Conservation (phyloP, 2,888 invertebrate genomes). For the Caenorhabditis sp. region DNA sequence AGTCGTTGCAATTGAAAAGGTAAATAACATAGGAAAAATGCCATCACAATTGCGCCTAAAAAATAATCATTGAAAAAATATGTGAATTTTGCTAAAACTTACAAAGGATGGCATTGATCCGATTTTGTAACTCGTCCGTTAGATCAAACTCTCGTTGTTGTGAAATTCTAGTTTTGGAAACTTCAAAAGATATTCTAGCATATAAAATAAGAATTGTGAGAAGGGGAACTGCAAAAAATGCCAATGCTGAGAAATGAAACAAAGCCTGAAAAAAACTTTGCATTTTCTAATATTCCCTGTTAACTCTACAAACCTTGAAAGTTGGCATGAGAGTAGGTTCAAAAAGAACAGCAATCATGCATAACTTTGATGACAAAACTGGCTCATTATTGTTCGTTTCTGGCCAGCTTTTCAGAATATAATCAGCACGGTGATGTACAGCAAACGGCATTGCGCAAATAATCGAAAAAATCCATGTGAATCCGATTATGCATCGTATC, state of each 20-base stretch:
- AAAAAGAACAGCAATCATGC: constrained; percentile 55
- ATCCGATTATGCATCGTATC: constrained; percentile 22
- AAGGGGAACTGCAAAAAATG: constrained; percentile 57
- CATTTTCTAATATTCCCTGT: not conserved
- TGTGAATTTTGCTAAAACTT: not conserved
- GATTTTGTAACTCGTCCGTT: constrained; percentile 38
- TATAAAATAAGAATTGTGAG: constrained; percentile 53
- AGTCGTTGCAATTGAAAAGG: constrained; percentile 61
- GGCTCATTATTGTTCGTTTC: constrained; percentile 43
- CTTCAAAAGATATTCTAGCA: constrained; percentile 45
- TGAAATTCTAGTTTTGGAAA: constrained; percentile 25
- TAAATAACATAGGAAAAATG: constrained; percentile 62
- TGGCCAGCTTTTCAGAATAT: constrained; percentile 55
- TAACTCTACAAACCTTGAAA: constrained; percentile 32
- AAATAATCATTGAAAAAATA: constrained; percentile 11
- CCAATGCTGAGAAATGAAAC: constrained; percentile 57
- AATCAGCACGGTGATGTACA: constrained; percentile 55
- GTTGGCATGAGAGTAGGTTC: constrained; percentile 37
- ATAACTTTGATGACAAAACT: constrained; percentile 52
- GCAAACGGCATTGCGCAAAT: constrained; percentile 55
- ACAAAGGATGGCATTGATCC: constrained; percentile 37
- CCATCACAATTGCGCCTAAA: constrained; percentile 55
- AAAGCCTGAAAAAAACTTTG: constrained; percentile 37
- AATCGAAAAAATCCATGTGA: constrained; percentile 55
- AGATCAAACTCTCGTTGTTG: constrained; percentile 31